phyloP scores from a whole-genome alignment of 2,888 invertebrate species.

The Dasypogon diadema region DNA sequence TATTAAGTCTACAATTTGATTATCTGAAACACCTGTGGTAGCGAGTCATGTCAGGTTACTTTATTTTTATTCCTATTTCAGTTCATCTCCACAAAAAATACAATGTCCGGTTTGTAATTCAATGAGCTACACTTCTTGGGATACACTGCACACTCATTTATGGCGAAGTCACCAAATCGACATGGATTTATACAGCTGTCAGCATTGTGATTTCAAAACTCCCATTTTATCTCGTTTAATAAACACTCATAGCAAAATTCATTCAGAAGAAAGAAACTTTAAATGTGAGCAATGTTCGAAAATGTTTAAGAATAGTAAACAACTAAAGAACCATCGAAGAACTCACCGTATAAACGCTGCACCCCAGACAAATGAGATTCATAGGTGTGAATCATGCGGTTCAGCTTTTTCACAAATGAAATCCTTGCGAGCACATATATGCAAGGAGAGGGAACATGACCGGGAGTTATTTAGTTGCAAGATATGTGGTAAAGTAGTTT shows the following conservation, averaged over 20 bases:
- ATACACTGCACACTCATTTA: conserved; percentile 80
- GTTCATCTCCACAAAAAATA: conserved; percentile 56
- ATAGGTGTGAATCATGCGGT: conserved; percentile 68
- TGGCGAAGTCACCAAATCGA: conserved; percentile 84
- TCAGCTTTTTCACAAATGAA: conserved; percentile 64
- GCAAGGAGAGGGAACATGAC: conserved; percentile 72
- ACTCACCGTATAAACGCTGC: conserved; percentile 70
- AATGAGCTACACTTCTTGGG: conserved; percentile 71
- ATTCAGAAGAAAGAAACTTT: conserved; percentile 74
- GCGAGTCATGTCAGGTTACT: too few relatives aligned
- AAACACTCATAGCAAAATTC: conserved; percentile 82
- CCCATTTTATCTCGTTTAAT: conserved; percentile 77
- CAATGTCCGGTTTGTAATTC: conserved; percentile 77
- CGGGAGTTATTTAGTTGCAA: conserved; percentile 66
- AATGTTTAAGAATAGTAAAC: conserved; percentile 83
- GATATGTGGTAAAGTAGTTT: conserved; percentile 62
- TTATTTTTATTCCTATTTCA: neutral
- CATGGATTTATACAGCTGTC: conserved; percentile 83
- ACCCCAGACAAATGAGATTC: conserved; percentile 57
- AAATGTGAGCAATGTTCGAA: conserved; percentile 78
- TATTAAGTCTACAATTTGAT: too few relatives aligned
- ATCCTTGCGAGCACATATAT: conserved; percentile 70
- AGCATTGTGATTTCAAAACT: conserved; percentile 80
- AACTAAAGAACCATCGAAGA: conserved; percentile 81
- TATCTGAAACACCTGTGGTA: too few relatives aligned